Evolutionary conservation across 2,888 invertebrate species (phyloP).

Genomic region (Prenolepis imparis): DNA sequence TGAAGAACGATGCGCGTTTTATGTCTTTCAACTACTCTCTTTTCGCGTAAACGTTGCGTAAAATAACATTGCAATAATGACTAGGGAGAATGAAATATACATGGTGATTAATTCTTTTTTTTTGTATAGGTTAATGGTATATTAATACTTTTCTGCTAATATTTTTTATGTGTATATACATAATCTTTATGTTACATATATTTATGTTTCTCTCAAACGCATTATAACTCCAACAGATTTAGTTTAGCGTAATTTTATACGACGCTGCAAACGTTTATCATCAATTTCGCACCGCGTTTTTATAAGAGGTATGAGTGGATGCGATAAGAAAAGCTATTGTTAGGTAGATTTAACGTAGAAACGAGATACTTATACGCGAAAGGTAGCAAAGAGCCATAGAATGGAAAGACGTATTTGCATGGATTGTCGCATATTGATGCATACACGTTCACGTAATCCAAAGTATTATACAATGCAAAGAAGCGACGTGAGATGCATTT

Average conservation of each 20-base stretch:
- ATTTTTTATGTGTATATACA: not conserved
- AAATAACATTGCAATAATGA: not conserved
- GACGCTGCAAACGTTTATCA: not conserved
- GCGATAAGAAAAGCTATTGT: not conserved
- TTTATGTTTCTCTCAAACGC: not conserved
- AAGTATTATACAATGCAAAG: conserved; percentile 7
- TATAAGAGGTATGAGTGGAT: not conserved
- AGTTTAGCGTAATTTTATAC: not conserved
- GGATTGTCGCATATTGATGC: conserved; percentile 37
- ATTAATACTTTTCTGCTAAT: not conserved
- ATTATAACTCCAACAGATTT: not conserved
- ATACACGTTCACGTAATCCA: conserved; percentile 50
- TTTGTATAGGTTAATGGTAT: not conserved
- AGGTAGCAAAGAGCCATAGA: not conserved
- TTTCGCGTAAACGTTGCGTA: not conserved
- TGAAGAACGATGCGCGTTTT: conserved; percentile 31
- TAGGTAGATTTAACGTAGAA: not conserved
- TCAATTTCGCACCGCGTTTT: not conserved
- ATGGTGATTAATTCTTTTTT: not conserved
- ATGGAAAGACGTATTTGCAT: not conserved
- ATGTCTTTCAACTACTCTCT: conserved; percentile 29
- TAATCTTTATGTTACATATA: not conserved
- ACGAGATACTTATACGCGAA: not conserved
- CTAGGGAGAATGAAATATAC: conserved; percentile 13
- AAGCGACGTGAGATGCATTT: conserved; percentile 39